These are phyloP conservation scores for Epinephelus awoara DNA, from an alignment of 2,797 vertebrate genomes.

Conservation along the genomic window DNA sequence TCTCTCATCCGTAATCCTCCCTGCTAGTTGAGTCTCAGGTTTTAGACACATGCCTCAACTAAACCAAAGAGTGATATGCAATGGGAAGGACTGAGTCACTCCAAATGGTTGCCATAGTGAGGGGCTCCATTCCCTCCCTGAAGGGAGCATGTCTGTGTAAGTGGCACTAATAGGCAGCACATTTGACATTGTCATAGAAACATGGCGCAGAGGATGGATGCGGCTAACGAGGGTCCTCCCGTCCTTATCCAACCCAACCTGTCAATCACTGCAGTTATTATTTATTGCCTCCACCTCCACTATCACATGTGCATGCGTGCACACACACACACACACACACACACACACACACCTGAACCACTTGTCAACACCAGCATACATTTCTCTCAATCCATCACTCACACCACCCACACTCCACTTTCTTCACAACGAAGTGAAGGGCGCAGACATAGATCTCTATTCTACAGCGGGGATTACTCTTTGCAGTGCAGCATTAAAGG, in stretches of 20 bases:
- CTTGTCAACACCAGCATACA: neutral
- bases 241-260: slow-evolving; percentile 67
- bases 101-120: slow-evolving; percentile 64
- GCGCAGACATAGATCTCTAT: slow-evolving; percentile 17
- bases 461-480: slow-evolving; percentile 15
- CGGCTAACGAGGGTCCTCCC: slow-evolving; percentile 78
- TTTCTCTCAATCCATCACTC: slow-evolving; percentile 45
- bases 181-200: slow-evolving; percentile 85
- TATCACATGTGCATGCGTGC: neutral
- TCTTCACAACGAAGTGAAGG: slow-evolving; percentile 30
- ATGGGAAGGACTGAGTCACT: slow-evolving; percentile 49
- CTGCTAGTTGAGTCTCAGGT: slow-evolving; percentile 31
- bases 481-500: neutral
- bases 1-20: slow-evolving; percentile 4
- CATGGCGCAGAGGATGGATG: slow-evolving; percentile 70
- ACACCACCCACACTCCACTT: slow-evolving; percentile 31
- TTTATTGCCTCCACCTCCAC: slow-evolving; percentile 72
- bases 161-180: slow-evolving; percentile 87
- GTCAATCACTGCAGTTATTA: slow-evolving; percentile 82
- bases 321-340: neutral
- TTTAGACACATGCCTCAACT: slow-evolving; percentile 36
- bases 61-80: slow-evolving; percentile 29
- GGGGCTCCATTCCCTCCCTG: slow-evolving; percentile 52
- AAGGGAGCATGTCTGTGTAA: slow-evolving; percentile 75
- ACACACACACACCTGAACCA: slow-evolving; percentile 19